phyloP scores from a whole-genome alignment of 2,113 vertebrate species.

The Pteropus alecto region DNA sequence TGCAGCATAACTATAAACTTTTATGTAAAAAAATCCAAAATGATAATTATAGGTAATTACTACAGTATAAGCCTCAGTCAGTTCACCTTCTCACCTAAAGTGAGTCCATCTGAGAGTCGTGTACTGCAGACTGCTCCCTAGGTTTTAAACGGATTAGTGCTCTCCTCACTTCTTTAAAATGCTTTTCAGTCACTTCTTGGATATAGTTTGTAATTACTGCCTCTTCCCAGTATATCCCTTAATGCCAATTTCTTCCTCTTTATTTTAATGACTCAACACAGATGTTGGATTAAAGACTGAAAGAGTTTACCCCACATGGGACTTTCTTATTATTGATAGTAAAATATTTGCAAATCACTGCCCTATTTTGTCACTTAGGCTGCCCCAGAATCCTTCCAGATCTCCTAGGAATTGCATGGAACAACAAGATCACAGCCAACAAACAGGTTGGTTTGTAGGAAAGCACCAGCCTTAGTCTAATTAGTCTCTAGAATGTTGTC shows the following conservation, averaged over 20 bases:
- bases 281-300: slow-evolving; percentile 24
- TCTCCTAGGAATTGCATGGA: neutral
- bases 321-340: neutral
- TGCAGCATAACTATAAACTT: slow-evolving; percentile 70
- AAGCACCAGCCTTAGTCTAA: neutral
- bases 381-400: neutral
- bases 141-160: neutral
- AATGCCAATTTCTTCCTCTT: neutral
- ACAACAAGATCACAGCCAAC: neutral
- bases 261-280: slow-evolving; percentile 5
- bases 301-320: neutral
- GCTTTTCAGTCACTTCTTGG: neutral
- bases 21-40: slow-evolving; percentile 68
- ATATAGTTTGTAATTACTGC: neutral
- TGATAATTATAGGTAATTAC: slow-evolving; percentile 60
- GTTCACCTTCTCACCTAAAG: slow-evolving; percentile 36
- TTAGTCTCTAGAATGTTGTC: neutral
- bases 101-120: slow-evolving; percentile 17
- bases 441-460: neutral
- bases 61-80: slow-evolving; percentile 36
- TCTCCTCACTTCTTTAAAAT: neutral
- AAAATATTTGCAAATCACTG: neutral
- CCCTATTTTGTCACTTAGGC: neutral
- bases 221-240: neutral
- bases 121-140: neutral